These are phyloP conservation scores for Pyrgilauda ruficollis DNA, from an alignment of 2,113 vertebrate species.

Conservation along the genomic window DNA sequence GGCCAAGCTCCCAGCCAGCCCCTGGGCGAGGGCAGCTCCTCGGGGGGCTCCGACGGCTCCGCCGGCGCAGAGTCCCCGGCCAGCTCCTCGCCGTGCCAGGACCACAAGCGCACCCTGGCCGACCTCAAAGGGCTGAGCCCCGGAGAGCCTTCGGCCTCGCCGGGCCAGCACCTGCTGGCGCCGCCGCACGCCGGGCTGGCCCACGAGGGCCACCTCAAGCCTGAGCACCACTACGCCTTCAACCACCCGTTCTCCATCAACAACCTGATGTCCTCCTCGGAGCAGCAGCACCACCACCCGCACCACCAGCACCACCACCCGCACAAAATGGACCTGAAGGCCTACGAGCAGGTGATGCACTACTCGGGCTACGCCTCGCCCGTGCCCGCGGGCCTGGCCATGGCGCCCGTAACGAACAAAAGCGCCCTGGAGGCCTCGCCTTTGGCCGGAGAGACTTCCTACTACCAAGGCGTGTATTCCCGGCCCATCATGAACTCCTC, in stretches of 20 bases:
- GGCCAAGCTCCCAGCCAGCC: neutral
- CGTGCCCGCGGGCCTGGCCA: constrained; percentile 90
- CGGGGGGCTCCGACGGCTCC: constrained; percentile 83
- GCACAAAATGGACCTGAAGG: constrained; percentile 98
- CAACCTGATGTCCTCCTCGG: constrained; percentile 97
- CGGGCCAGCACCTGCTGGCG: constrained; percentile 83
- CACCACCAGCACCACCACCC: constrained; percentile 82
- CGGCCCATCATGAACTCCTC: constrained; percentile 99
- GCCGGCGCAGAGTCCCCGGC: constrained; percentile 87
- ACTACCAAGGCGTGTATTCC: constrained; percentile 97
- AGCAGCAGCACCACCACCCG: constrained; percentile 90
- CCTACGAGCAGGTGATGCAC: constrained; percentile 99
- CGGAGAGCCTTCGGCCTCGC: constrained; percentile 77
- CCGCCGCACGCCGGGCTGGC: constrained; percentile 87
- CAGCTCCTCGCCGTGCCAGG: constrained; percentile 83
- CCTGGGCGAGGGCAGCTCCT: constrained; percentile 62
- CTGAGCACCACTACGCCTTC: constrained; percentile 98
- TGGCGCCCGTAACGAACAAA: constrained; percentile 95
- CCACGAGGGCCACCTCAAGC: constrained; percentile 94
- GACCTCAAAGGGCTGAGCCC: constrained; percentile 87
- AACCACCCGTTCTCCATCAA: constrained; percentile 99
- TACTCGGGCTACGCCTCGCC: constrained; percentile 94
- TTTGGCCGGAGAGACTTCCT: constrained; percentile 86
- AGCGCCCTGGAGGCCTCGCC: constrained; percentile 87
- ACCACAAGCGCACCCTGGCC: constrained; percentile 78